Evolutionary conservation across 2,888 invertebrate species (phyloP), one percentile per base, ranked within the genome.

Genomic region (Drosophila birchii): DNA sequence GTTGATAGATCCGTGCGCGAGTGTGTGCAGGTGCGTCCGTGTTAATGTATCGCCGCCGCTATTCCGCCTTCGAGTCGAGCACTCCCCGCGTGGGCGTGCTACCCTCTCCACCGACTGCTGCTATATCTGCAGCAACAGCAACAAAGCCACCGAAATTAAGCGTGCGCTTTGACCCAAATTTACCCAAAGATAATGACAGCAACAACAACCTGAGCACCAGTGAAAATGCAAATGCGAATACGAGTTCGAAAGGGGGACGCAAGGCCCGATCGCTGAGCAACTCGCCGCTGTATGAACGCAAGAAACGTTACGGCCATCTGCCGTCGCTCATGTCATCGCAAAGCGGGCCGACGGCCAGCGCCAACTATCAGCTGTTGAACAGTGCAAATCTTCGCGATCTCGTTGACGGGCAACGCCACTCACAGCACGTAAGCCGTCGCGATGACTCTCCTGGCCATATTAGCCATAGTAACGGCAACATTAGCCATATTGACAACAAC

Each of bases 31-130:
- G 62, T 53, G 60, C 62, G 45, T 44, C 44, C 62, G 23, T 61
- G 62, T 71, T 74, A 73, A 92, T 92, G 92, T 91, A 91, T 80
- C 92, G 92, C 60, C 92, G 92, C 58, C 92, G 93, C 43, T 92
- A 91, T 84, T 93, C 93, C 44, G 84, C 92, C 34, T 89, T 92
- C 60, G 92, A 93, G 81, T 78, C 92, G 56, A 80, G 92, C 49
- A 76, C 91, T 7, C 84, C 88, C 47, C 91, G 86, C 62, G 67
- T 91, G 32, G 91, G 92, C 18, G 81, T 91, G 36, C 74, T 90
- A 68, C 85, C 92, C 39, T 79, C 84, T 23, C 75, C 79, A 45
- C 54, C 60, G 23, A 61, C 20, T 20, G 75, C 75, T 60, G 56
- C 73, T 69, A 49, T 57, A 20, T 20, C 51, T 32, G 61, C 49